A percentile compares a stretch with the other conserved stretches of the same genome.
These are phyloP conservation scores for Anagrus nilaparvatae DNA, from an alignment of 1,140 invertebrate genomes.

Conservation along the genomic window DNA sequence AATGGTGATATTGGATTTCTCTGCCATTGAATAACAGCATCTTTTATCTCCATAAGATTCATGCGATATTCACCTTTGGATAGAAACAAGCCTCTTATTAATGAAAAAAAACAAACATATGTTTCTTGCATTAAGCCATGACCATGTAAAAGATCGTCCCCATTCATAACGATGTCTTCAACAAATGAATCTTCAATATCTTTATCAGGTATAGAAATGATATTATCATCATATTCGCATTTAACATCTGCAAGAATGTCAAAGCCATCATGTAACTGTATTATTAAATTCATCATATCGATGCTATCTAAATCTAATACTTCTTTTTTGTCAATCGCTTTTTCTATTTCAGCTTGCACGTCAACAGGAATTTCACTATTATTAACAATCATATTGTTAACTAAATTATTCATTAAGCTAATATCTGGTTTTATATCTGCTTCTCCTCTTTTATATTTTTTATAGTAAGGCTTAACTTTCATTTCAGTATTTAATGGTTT, in stretches of 20 bases:
- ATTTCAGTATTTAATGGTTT: too few relatives aligned
- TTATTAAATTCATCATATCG: constrained; percentile 55
- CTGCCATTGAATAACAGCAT: constrained; percentile 68
- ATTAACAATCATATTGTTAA: too few relatives aligned
- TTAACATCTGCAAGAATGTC: constrained; percentile 47
- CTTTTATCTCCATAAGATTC: constrained; percentile 60
- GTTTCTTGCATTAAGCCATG: constrained; percentile 63
- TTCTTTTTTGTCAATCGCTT: constrained; percentile 34
- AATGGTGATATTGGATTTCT: constrained; percentile 68
- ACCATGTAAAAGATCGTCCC: too few relatives aligned
- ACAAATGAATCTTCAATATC: constrained; percentile 23
- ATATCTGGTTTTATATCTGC: too few relatives aligned
- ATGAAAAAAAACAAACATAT: constrained; percentile 70
- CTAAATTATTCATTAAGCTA: too few relatives aligned
- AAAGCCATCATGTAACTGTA: constrained; percentile 51
- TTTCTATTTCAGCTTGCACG: constrained; percentile 24
- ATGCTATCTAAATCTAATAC: constrained; percentile 48
- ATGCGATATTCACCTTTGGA: constrained; percentile 74
- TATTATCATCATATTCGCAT: constrained; percentile 31
- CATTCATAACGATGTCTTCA: constrained; percentile 28
- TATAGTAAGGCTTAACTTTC: too few relatives aligned
- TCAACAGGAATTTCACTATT: constrained; percentile 15
- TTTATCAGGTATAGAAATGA: constrained; percentile 35
- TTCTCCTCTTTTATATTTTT: too few relatives aligned
- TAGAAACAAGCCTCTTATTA: constrained; percentile 71